Base-by-base conservation (phyloP, 2,113 vertebrate species). In the Lipophrys pholis region DNA sequence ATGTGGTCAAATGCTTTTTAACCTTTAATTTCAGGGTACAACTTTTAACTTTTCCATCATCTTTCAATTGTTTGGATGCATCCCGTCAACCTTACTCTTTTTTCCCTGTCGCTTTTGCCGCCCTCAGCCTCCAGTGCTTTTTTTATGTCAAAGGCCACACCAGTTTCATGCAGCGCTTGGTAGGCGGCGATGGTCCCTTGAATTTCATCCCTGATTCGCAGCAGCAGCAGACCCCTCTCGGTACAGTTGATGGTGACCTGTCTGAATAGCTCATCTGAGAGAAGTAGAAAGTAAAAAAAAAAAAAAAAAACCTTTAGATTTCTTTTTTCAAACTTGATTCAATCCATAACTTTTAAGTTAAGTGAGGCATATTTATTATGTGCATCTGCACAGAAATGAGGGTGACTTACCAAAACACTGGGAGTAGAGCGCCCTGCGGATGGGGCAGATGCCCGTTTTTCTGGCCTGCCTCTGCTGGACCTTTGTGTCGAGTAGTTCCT, bases 201-300 rank as follows among this genome's bases (percentile, higher is more conserved):
- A 69, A 98, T 95, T 81, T 99, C 97, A 1, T 99, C 94, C 79
- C 97, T 91, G 8, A 99, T 95, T 0, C 94, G 93, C 4, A 96
- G 72, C 84, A 99, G 89, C 87, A 99, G 81, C 69, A 98, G 84
- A 0, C 97, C 98, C 10, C 96, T 93, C 92, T 98, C 97, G 0
- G 94, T 93, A 8, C 98, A 99, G 88, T 94, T 96, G 77, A 99
- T 96, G 7, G 97, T 96, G 36, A 94, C 94, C 78, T 99, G 94
- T n/a, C 98, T 94, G 87, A 99, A 98, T 63, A 99, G 78, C 76
- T 99, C 98, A 59, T 99, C 97, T 99, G 40, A 64, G 65, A 65
- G 15, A 21, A 56, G 41, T 10, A 12, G 1, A 17, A 58, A 61
- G 53, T 10, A 1, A n/a, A 6, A 17, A 2, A 12, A 17, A 30